phyloP scores from a whole-genome alignment of 2,888 invertebrate species.

The Drosophila quinaria region DNA sequence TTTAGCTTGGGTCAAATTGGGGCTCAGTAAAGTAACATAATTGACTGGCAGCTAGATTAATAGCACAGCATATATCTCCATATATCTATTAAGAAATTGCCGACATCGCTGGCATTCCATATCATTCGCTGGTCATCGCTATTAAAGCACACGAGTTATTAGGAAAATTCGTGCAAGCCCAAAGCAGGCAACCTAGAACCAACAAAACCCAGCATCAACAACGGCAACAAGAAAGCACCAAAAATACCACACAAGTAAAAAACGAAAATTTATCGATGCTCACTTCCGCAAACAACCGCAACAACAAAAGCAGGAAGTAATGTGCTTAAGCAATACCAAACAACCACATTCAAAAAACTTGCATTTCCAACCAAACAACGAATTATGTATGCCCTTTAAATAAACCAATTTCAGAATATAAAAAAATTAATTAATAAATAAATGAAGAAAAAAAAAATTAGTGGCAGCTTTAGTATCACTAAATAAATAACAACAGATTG shows the following conservation, averaged over 20 bases:
- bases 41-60: conserved; percentile 47
- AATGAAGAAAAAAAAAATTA: not conserved
- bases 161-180: conserved; percentile 49
- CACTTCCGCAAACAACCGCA: conserved; percentile 71
- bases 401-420: not conserved
- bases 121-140: conserved; percentile 44
- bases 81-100: conserved; percentile 15
- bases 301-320: conserved; percentile 52
- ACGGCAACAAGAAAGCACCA: conserved; percentile 17
- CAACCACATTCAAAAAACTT: conserved; percentile 38
- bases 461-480: not conserved
- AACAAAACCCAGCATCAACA: conserved; percentile 17
- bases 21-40: conserved; percentile 16
- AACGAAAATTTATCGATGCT: conserved; percentile 75
- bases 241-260: conserved; percentile 60
- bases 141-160: conserved; percentile 60
- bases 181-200: not conserved
- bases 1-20: conserved; percentile 28
- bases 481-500: too few relatives aligned
- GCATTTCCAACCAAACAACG: not conserved
- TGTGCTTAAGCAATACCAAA: conserved; percentile 52
- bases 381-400: conserved; percentile 31
- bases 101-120: conserved; percentile 20
- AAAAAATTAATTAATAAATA: not conserved
- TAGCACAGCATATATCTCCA: conserved; percentile 37